Conservation (phyloP, 2,888 invertebrate species). For the Mactromeris polynyma region DNA sequence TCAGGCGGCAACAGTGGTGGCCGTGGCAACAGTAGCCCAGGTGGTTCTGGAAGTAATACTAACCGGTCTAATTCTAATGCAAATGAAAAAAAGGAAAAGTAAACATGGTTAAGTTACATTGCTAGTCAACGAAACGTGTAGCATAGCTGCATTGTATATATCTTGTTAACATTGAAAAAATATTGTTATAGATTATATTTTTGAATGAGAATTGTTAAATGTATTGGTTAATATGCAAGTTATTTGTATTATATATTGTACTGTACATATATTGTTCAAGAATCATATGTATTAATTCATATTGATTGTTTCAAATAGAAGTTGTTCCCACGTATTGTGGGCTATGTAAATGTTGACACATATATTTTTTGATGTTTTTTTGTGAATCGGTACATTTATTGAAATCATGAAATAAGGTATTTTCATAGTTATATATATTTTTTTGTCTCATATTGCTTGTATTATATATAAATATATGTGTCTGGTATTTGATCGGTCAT, state of each 20-base stretch:
- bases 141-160: constrained; percentile 36
- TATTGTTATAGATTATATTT: constrained; percentile 40
- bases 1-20: neutral
- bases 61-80: neutral
- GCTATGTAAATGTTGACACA: neutral
- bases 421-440: neutral
- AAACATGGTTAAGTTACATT: neutral
- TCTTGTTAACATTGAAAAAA: constrained; percentile 32
- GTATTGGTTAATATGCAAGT: constrained; percentile 31
- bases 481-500: neutral
- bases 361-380: constrained; percentile 3
- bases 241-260: neutral
- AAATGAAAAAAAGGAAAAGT: constrained; percentile 25
- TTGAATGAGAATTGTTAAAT: constrained; percentile 25
- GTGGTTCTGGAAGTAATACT: neutral
- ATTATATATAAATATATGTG: neutral
- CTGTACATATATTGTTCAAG: neutral
- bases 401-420: neutral
- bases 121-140: constrained; percentile 42
- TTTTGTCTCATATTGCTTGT: neutral
- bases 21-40: constrained; percentile 19
- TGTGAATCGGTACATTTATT: neutral
- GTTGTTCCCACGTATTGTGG: neutral
- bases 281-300: neutral
- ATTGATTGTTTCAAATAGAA: neutral